A percentile compares a stretch with the other conserved stretches of the same genome.
These are phyloP conservation scores for Hyaena hyaena DNA, from an alignment of 2,113 vertebrate genomes.

Conservation along the genomic window DNA sequence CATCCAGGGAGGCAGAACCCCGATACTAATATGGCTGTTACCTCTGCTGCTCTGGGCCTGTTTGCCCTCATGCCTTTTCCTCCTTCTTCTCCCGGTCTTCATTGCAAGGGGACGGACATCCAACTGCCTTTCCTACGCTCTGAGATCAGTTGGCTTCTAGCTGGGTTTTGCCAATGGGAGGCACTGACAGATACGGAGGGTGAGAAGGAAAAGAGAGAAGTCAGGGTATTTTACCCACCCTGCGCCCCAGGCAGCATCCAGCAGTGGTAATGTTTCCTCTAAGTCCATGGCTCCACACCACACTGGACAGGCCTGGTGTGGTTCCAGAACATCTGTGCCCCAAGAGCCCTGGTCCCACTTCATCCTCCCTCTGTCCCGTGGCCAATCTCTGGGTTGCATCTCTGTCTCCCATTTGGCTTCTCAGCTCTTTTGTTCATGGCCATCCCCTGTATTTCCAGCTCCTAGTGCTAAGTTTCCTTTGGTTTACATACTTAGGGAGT, in stretches of 20 bases:
- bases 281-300: neutral
- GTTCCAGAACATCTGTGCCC: neutral
- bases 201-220: neutral
- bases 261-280: neutral
- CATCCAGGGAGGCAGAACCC: neutral
- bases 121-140: neutral
- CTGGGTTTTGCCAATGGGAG: neutral
- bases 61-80: neutral
- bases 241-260: neutral
- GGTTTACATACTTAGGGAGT: neutral
- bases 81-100: neutral
- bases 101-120: neutral
- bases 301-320: neutral
- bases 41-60: neutral
- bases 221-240: too few species aligned
- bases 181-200: neutral
- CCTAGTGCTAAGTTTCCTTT: neutral
- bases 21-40: neutral
- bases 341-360: neutral
- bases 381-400: neutral
- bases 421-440: neutral
- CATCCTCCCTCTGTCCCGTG: neutral
- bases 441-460: neutral
- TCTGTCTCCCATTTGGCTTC: neutral
- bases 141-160: neutral